Evolutionary conservation across 2,888 invertebrate genomes (phyloP).

Genomic region (Sphecodes monilicornis): DNA sequence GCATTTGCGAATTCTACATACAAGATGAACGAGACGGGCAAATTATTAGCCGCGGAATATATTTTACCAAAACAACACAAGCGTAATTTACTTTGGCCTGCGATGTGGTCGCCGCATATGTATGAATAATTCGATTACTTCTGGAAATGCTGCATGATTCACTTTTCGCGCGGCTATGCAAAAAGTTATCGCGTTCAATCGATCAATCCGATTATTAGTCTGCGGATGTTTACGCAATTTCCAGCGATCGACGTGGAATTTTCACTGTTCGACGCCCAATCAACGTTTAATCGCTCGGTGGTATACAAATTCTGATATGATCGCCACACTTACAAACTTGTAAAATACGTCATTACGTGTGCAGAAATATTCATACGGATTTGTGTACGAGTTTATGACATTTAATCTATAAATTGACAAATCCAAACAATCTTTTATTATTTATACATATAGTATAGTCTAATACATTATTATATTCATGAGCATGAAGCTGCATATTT

Average conservation of each 20-base stretch:
- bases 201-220: conserved; percentile 3
- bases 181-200: neutral
- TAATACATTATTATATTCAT: too few relatives aligned
- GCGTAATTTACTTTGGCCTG: neutral
- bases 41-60: conserved; percentile 8
- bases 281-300: neutral
- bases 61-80: neutral
- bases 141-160: conserved; percentile 3
- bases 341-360: neutral
- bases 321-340: neutral
- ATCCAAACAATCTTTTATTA: neutral
- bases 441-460: too few relatives aligned
- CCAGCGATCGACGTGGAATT: neutral
- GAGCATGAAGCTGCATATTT: too few relatives aligned
- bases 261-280: neutral
- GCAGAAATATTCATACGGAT: too few relatives aligned
- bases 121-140: neutral
- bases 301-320: neutral
- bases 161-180: neutral
- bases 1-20: neutral
- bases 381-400: too few relatives aligned
- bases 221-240: neutral
- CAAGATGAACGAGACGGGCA: neutral
- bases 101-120: neutral
- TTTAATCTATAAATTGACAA: neutral